Percentiles rank a stretch among this genome's conserved stretches.
phyloP scores from a whole-genome alignment of 1,140 invertebrate species.

The Euwallacea similis region DNA sequence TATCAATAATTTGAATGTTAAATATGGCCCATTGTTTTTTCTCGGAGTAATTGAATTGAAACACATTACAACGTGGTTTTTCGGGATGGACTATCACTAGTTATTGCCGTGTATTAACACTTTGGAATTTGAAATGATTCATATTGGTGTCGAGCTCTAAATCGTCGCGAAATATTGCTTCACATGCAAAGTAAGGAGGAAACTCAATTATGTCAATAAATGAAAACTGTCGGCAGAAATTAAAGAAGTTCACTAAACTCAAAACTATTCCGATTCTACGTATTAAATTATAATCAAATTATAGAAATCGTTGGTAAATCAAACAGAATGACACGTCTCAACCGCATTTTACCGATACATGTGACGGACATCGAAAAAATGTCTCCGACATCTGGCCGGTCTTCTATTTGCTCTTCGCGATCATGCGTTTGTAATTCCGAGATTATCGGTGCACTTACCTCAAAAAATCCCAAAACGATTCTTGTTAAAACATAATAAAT shows the following conservation, averaged over 20 bases:
- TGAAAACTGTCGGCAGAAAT: too few species aligned
- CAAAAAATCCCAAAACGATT: constrained; percentile 3
- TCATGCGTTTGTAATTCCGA: background rate
- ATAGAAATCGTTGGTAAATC: too few species aligned
- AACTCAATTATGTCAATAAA: too few species aligned
- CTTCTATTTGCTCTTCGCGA: background rate
- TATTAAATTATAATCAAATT: constrained; percentile 7
- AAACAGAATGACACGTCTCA: background rate
- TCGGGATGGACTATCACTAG: too few species aligned
- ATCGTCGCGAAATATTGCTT: too few species aligned
- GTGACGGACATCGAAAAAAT: background rate
- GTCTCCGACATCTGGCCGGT: background rate
- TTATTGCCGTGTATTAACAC: too few species aligned
- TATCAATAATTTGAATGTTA: constrained; percentile 36
- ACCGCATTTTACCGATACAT: background rate
- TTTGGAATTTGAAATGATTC: too few species aligned
- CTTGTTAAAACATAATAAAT: constrained; percentile 12
- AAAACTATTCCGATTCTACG: background rate
- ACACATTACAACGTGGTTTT: too few species aligned
- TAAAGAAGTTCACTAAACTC: too few species aligned
- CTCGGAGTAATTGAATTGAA: constrained; percentile 26
- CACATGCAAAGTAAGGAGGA: too few species aligned
- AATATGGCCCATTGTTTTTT: constrained; percentile 33
- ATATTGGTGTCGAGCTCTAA: too few species aligned
- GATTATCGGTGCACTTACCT: background rate